Base-by-base conservation (phyloP, 64 coral and sea anemone genomes). In the Orbicella faveolata region DNA sequence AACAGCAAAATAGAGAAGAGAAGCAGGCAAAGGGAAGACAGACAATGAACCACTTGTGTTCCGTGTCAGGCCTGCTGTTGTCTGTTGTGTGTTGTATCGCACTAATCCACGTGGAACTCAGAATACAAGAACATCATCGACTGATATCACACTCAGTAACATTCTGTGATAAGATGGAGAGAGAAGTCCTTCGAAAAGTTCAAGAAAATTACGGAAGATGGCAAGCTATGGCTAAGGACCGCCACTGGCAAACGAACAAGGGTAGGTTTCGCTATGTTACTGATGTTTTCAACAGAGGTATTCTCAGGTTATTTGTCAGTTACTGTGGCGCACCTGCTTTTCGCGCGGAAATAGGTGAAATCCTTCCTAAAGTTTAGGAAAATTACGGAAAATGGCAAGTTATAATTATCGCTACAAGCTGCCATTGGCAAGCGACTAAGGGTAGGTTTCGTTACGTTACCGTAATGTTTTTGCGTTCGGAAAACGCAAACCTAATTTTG, bases 41-140 rank as follows among this genome's bases (percentile, higher is more conserved):
- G 63, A 21, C 30, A 66, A 30, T 82, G 15, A 1, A 82, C 34
- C 37, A 15, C 30, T 82, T 82, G 34, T 65, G 26, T 59, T 82
- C 57, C 16, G 20, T 14, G 30, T 66, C 61, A 82, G 26, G 59
- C 34, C 63, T 82, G 61, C 57, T 82, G 26, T 39, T 82, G 79
- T 82, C 79, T 36, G n/a, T 65, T 63, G 14, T 65, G 12, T 82
- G 79, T 82, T 82, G 79, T 82, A 82, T 66, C 79, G 34, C 61
- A 3, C 6, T 82, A 33, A 65, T 82, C 37, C 79, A 33, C 33
- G 30, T 82, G 79, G 79, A 82, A 82, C 59, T 82, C 79, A 82
- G 26, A 82, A 82, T 65, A 61, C 59, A 82, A 63, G 57, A 64
- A 82, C 79, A 82, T 33, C 57, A 37, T 39, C 34, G 79, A 65